Evolutionary conservation across 2,113 vertebrate species (phyloP), one percentile per base, ranked within the genome.

Genomic region (Notiomystis cincta): DNA sequence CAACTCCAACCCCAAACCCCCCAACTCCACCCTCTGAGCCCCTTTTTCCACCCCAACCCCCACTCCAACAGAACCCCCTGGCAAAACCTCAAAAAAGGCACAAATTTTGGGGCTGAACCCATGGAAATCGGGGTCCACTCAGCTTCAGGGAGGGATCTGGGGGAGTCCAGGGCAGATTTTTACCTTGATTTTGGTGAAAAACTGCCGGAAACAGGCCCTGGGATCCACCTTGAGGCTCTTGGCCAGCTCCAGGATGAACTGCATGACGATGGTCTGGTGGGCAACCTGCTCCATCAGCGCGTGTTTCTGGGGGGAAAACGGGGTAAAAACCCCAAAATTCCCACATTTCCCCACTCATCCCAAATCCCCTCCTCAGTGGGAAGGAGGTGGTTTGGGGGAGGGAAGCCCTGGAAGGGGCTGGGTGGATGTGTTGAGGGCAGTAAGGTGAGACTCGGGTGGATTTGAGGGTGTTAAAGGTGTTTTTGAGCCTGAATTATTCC

Each of bases 231-330:
- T 99, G 21, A 99, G 98, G 96, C 99, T 99, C 97, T 99, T 99
- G 24, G 99, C 98, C 92, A 99, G 95, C 96, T 99, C 99, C 75
- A 99, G 97, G 95, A 99, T 99, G 93, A 99, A 99, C 96, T 99
- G 99, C 99, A 99, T 99, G 82, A 99, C 99, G 9, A 99, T 99
- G 82, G 99, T 99, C 98, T 99, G 99, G 95, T 99, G 99, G 71
- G 99, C 99, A 25, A 99, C 99, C 95, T 99, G 99, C 90, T 99
- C 98, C 99, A 99, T 99, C 90, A 99, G 95, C 0, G 98, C 98
- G 1, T 98, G 99, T 96, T 99, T 99, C 99, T 99, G 25, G 9
- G 11, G 18, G 17, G 2, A 37, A 14, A 18, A 17, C 5, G 7
- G 7, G 1, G 8, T 4, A 7, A 53, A 13, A 2, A 33, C 3